phyloP scores from a whole-genome alignment of 2,888 invertebrate species.

The Eristalis pertinax region DNA sequence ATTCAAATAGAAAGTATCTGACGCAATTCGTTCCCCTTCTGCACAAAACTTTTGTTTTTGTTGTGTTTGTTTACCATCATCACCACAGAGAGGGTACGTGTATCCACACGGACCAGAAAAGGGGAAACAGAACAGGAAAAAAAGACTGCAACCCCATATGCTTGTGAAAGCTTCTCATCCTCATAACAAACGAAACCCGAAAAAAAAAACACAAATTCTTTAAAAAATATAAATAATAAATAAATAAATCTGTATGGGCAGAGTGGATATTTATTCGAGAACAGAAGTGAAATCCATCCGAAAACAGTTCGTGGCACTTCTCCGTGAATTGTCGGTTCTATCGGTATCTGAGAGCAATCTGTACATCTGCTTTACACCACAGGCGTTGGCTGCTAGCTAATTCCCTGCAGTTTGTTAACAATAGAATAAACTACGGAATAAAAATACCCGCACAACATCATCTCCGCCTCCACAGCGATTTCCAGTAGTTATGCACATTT shows the following conservation, averaged over 20 bases:
- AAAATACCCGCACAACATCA: constrained; percentile 51
- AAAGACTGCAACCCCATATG: constrained; percentile 47
- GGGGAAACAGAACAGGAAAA: constrained; percentile 15
- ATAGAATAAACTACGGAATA: constrained; percentile 65
- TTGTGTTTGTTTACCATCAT: constrained; percentile 62
- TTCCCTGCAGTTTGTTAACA: constrained; percentile 72
- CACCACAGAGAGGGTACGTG: constrained; percentile 37
- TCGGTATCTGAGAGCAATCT: constrained; percentile 52
- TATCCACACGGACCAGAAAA: constrained; percentile 10
- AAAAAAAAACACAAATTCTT: constrained; percentile 39
- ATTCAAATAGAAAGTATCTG: constrained; percentile 64
- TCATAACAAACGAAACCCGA: not conserved
- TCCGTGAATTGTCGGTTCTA: constrained; percentile 44
- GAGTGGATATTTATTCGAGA: not conserved
- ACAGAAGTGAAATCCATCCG: constrained; percentile 27
- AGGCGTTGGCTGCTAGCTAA: constrained; percentile 54
- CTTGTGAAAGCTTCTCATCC: constrained; percentile 2
- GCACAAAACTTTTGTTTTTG: not conserved
- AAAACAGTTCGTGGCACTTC: constrained; percentile 35
- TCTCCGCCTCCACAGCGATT: constrained; percentile 24
- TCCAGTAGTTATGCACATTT: constrained; percentile 62
- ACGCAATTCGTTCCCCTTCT: constrained; percentile 5
- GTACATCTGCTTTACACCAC: constrained; percentile 35
- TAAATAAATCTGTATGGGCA: constrained; percentile 7
- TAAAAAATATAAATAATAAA: constrained; percentile 57